Evolutionary conservation across 2,113 vertebrate species (phyloP), one percentile per base, ranked within the genome.

Genomic region (Natator depressus): DNA sequence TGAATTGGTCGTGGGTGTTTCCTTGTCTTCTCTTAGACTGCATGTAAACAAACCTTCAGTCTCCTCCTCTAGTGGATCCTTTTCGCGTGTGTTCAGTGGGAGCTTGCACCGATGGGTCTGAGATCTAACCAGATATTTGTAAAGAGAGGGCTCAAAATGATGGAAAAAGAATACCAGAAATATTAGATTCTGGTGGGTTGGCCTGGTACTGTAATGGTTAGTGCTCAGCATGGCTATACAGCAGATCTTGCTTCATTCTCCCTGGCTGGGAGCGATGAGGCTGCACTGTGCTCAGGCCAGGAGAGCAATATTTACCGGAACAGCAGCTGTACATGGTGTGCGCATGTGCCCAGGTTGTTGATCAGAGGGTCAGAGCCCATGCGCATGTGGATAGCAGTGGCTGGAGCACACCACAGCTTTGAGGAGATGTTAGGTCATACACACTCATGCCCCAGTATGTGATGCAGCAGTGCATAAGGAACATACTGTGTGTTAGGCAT

Each of bases 101-200:
- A 72, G 65, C 65, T 72, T 72, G 8, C n/a, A 38, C 2, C 9
- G 81, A 89, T 92, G 86, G 69, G 19, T 76, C 80, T 51, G 75
- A 84, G 93, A 19, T 84, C 49, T 1, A 1, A 12, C 27, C 69
- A 76, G 24, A 53, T 0, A 13, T 2, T 7, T 0, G 1, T 0
- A 38, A 47, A 10, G 16, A 82, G 35, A 42, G 4, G 53, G 16
- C 75, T 82, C 54, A 69, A 27, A 57, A 78, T 92, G 82, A 83
- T 5, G 1, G 38, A 17, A 11, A 4, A 25, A 8, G 82, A 79
- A 82, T 6, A 27, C 17, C 54, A 91, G 59, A 3, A 3, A 1
- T 24, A 54, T 50, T 19, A 4, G 80, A 72, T 88, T 22, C 54
- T 0, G 87, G 25, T n/a, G 65, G 57, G 47, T 57, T 80, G 88